Evolutionary conservation across 1,140 invertebrate species (phyloP).

Genomic region (Drosophila cardini): DNA sequence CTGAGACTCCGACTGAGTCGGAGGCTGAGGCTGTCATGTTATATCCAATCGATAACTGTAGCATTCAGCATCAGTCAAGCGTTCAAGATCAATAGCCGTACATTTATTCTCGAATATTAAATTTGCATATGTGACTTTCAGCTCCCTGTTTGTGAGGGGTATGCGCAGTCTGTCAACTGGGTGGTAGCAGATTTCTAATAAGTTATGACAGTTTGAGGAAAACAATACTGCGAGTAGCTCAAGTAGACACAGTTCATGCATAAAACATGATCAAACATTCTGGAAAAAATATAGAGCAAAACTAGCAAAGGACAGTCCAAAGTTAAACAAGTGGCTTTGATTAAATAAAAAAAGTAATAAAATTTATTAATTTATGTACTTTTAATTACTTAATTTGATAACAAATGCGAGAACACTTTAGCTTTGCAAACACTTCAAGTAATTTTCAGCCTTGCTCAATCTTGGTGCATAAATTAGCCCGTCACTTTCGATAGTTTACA

Average conservation of each 20-base stretch:
- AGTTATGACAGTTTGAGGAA: slow-evolving; percentile 67
- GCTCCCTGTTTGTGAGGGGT: slow-evolving; percentile 62
- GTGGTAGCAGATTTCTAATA: slow-evolving; percentile 41
- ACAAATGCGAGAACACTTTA: neutral
- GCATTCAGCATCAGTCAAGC: slow-evolving; percentile 61
- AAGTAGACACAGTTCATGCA: slow-evolving; percentile 49
- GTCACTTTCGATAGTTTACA: slow-evolving; percentile 72
- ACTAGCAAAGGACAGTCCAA: slow-evolving; percentile 23
- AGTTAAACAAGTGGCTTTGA: slow-evolving; percentile 1
- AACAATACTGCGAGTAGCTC: slow-evolving; percentile 57
- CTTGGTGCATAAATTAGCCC: slow-evolving; percentile 59
- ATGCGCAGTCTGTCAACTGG: slow-evolving; percentile 45
- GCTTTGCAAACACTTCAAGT: slow-evolving; percentile 5
- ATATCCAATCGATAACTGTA: slow-evolving; percentile 53
- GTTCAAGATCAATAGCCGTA: slow-evolving; percentile 67
- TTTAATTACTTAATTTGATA: slow-evolving; percentile 7
- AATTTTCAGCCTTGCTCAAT: slow-evolving; percentile 30
- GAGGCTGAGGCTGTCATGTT: slow-evolving; percentile 50
- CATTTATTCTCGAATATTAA: slow-evolving; percentile 44
- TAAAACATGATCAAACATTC: slow-evolving; percentile 60
- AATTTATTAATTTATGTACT: slow-evolving; percentile 15
- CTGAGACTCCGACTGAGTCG: neutral
- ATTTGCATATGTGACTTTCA: slow-evolving; percentile 61
- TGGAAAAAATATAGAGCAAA: slow-evolving; percentile 42
- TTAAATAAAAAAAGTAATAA: slow-evolving; percentile 3